Percentiles rank a stretch among this genome's conserved stretches.
Evolutionary conservation across 2,113 vertebrate species (phyloP).

Genomic region (Cyanistes caeruleus): DNA sequence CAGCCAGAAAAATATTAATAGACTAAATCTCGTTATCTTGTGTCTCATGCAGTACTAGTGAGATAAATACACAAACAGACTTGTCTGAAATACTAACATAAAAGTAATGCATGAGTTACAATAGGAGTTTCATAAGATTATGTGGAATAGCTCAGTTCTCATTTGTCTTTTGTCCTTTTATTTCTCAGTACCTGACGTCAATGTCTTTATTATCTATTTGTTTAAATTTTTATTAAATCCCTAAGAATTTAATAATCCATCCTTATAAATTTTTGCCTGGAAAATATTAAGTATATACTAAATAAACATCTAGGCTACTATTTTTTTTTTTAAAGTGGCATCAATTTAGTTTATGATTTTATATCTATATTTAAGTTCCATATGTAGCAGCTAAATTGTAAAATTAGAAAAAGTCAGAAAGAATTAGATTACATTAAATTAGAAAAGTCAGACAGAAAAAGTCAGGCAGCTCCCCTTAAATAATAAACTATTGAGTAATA

Average conservation of each 20-base stretch:
- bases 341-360: not conserved
- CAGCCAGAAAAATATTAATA: not conserved
- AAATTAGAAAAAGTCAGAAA: not conserved
- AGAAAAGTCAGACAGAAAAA: too few species aligned
- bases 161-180: not conserved
- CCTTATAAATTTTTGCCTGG: not conserved
- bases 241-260: not conserved
- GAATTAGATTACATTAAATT: too few species aligned
- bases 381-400: not conserved
- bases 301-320: not conserved
- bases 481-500: not conserved
- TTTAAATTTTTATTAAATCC: slow-evolving; percentile 1
- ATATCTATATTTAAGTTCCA: not conserved
- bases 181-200: not conserved
- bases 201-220: not conserved
- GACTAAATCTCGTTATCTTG: not conserved
- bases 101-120: not conserved
- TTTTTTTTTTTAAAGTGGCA: not conserved
- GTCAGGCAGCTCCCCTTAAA: not conserved
- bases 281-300: not conserved
- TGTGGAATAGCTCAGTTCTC: not conserved
- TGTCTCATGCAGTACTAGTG: not conserved
- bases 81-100: not conserved
- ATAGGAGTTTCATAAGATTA: not conserved
- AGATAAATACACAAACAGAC: not conserved